Evolutionary conservation across 1,140 invertebrate species (phyloP).

Genomic region (Hylyphantes graminicola): DNA sequence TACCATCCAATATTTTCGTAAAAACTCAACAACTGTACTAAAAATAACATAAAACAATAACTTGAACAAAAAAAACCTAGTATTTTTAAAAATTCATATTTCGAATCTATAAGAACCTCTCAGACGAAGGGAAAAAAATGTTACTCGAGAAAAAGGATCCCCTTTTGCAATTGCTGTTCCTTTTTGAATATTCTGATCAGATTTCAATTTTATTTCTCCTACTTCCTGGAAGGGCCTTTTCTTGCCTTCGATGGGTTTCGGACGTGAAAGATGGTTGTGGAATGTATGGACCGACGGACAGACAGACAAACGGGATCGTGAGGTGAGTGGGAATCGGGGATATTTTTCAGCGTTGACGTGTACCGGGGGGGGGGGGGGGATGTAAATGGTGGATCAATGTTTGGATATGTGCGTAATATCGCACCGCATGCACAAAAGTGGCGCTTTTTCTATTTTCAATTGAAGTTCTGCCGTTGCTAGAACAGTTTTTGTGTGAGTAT

Average conservation of each 20-base stretch:
- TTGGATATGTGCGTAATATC: neutral
- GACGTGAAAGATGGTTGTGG: slow-evolving; percentile 27
- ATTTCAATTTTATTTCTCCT: slow-evolving; percentile 56
- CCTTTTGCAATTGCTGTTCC: slow-evolving; percentile 31
- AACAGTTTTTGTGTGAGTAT: no score
- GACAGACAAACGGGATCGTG: slow-evolving; percentile 35
- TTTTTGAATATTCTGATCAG: slow-evolving; percentile 59
- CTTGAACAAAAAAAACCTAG: no score
- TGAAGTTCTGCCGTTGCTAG: no score
- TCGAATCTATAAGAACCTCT: slow-evolving; percentile 2
- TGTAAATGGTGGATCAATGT: neutral
- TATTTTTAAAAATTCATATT: no score
- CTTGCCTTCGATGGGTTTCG: slow-evolving; percentile 35
- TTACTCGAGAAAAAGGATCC: neutral
- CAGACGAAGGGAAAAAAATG: neutral
- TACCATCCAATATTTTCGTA: no score
- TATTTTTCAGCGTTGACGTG: slow-evolving; percentile 22
- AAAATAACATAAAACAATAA: no score
- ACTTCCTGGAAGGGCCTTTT: neutral
- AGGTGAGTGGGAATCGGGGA: slow-evolving; percentile 9
- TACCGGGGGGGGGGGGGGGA: neutral
- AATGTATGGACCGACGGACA: slow-evolving; percentile 29
- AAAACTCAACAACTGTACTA: no score
- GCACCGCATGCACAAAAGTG: no score
- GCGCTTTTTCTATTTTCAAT: no score